Evolutionary conservation across 2,888 invertebrate species (phyloP).

Genomic region (Drosophila siamana): DNA sequence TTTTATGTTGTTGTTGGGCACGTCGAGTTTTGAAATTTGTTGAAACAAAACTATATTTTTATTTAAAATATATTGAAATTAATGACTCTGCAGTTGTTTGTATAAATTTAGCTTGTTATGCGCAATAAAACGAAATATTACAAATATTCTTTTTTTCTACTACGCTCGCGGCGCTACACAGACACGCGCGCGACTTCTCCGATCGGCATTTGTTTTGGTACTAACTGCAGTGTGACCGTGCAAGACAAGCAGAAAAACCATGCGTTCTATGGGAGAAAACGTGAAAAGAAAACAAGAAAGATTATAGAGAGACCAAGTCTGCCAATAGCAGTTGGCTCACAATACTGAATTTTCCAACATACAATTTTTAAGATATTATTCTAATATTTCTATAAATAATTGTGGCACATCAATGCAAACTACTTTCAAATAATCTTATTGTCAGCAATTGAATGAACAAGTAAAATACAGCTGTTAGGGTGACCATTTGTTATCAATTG

Average conservation of each 20-base stretch:
- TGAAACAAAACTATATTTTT: constrained; percentile 10
- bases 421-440: not conserved
- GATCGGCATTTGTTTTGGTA: constrained; percentile 67
- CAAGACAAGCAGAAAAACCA: constrained; percentile 17
- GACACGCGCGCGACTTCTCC: constrained; percentile 54
- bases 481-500: constrained; percentile 15
- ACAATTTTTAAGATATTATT: no score
- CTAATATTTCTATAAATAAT: no score
- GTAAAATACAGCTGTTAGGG: constrained; percentile 13
- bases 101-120: constrained; percentile 34
- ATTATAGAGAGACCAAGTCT: constrained; percentile 10
- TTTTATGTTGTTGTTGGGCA: constrained; percentile 1
- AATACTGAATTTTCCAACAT: not conserved
- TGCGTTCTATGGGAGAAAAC: constrained; percentile 23
- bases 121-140: constrained; percentile 39
- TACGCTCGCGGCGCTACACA: constrained; percentile 62
- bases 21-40: constrained; percentile 7
- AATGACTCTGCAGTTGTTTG: constrained; percentile 39
- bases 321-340: not conserved
- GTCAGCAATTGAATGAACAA: not conserved
- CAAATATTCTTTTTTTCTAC: constrained; percentile 43
- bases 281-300: constrained; percentile 30
- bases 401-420: no score
- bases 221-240: constrained; percentile 57
- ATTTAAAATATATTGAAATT: constrained; percentile 2